These are phyloP conservation scores for Centruroides sculpturatus DNA, from an alignment of 1,140 invertebrate genomes.

Conservation along the genomic window DNA sequence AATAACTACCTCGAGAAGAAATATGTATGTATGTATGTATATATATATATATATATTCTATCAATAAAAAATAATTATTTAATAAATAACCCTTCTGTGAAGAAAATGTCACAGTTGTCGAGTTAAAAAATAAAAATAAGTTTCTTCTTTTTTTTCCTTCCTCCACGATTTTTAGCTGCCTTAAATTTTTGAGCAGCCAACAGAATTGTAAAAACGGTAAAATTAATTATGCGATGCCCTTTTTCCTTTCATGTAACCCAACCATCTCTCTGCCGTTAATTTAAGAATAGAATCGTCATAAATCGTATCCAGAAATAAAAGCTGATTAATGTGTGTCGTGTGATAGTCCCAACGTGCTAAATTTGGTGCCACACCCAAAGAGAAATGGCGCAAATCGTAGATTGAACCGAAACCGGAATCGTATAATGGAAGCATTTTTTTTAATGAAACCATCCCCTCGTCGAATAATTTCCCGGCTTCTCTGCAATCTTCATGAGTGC, in stretches of 20 bases:
- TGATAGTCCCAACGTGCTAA: constrained; percentile 88
- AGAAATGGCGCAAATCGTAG: constrained; percentile 90
- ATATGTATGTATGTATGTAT: no score
- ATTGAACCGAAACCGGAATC: constrained; percentile 93
- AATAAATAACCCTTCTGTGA: no score
- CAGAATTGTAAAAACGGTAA: background rate
- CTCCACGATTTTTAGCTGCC: no score
- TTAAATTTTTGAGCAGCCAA: background rate
- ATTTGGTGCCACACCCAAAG: constrained; percentile 71
- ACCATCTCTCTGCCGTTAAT: constrained; percentile 80
- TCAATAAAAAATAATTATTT: no score
- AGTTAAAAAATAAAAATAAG: no score
- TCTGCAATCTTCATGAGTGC: constrained; percentile 28
- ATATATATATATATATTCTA: no score
- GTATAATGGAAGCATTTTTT: constrained; percentile 75
- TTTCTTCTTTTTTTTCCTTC: no score
- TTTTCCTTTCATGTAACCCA: constrained; percentile 90
- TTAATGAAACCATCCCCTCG: constrained; percentile 75
- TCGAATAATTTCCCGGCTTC: constrained; percentile 62
- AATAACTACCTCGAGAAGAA: no score
- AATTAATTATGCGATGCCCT: constrained; percentile 71
- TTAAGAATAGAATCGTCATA: constrained; percentile 66
- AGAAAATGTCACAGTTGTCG: no score
- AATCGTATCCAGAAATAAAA: constrained; percentile 75
- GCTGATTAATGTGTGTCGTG: constrained; percentile 91